Conservation (phyloP, 2,888 invertebrate genomes). For the Cryptophagus acutangulus region DNA sequence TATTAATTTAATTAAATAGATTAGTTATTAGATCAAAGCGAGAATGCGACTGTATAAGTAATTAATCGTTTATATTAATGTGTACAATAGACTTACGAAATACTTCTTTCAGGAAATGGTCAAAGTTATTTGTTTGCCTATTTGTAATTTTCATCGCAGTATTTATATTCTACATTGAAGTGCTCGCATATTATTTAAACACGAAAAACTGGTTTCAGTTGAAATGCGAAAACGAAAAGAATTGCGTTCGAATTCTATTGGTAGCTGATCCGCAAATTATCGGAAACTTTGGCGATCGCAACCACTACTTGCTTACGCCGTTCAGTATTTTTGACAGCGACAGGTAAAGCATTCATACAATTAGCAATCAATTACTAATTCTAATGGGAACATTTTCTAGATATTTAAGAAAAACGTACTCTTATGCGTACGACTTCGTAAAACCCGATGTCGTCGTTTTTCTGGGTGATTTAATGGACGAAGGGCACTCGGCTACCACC, state of each 20-base stretch:
- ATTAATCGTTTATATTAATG: too few relatives aligned
- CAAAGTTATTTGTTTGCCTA: background rate
- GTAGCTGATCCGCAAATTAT: slow-evolving; percentile 92
- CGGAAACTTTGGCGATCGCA: slow-evolving; percentile 69
- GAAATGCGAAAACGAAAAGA: slow-evolving; percentile 34
- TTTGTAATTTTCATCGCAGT: too few relatives aligned
- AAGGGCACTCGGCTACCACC: slow-evolving; percentile 75
- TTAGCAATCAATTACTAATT: background rate
- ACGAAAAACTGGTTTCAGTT: slow-evolving; percentile 37
- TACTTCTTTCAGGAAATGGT: background rate
- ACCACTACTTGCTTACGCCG: slow-evolving; percentile 60
- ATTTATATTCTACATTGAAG: slow-evolving; percentile 37
- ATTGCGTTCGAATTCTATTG: slow-evolving; percentile 44
- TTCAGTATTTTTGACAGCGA: slow-evolving; percentile 85
- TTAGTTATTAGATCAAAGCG: too few relatives aligned
- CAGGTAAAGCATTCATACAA: slow-evolving; percentile 54
- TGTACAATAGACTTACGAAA: too few relatives aligned
- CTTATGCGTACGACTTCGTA: slow-evolving; percentile 62
- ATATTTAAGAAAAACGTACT: slow-evolving; percentile 75
- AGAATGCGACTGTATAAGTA: too few relatives aligned
- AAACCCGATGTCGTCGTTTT: slow-evolving; percentile 83
- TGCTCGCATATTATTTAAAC: slow-evolving; percentile 38
- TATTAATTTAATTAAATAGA: too few relatives aligned
- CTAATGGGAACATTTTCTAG: slow-evolving; percentile 47
- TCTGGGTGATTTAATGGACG: slow-evolving; percentile 92